These are phyloP conservation scores for Ichneumoninae sp. DNA, from an alignment of 2,888 invertebrate species.

Conservation along the genomic window DNA sequence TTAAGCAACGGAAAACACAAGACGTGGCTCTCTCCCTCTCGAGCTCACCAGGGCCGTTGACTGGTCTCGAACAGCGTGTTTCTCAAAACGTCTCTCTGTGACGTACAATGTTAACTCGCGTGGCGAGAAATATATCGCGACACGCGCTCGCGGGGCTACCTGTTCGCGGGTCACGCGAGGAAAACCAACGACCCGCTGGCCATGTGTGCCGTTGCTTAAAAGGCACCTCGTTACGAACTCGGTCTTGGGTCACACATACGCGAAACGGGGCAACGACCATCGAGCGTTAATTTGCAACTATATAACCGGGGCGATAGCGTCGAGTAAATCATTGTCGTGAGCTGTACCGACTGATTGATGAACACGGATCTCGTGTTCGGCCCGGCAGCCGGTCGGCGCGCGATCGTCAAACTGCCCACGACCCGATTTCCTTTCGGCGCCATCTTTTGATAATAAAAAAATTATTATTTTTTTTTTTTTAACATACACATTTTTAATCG, in stretches of 20 bases:
- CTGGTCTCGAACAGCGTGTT: conserved; percentile 29
- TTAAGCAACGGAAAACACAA: neutral
- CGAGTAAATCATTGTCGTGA: conserved; percentile 29
- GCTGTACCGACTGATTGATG: neutral
- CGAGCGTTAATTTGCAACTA: conserved; percentile 44
- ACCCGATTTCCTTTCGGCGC: neutral
- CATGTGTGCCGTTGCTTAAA: conserved; percentile 14
- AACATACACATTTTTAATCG: conserved; percentile 20
- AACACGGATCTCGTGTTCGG: neutral
- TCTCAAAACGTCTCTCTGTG: conserved; percentile 43
- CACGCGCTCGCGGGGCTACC: conserved; percentile 54
- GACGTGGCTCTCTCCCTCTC: neutral
- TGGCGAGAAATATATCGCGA: conserved; percentile 69
- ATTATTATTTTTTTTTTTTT: neutral
- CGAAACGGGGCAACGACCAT: conserved; percentile 52
- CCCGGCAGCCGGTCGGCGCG: neutral
- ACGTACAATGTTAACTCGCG: conserved; percentile 59
- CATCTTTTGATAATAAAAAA: conserved; percentile 7
- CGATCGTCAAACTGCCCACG: neutral
- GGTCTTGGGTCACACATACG: conserved; percentile 17
- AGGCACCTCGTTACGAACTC: conserved; percentile 16
- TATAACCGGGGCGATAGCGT: conserved; percentile 1
- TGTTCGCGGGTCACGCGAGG: conserved; percentile 67
- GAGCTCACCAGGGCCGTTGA: conserved; percentile 11
- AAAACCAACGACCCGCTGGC: conserved; percentile 62